phyloP scores from a whole-genome alignment of 2,113 vertebrate genomes.

The Phycodurus eques region DNA sequence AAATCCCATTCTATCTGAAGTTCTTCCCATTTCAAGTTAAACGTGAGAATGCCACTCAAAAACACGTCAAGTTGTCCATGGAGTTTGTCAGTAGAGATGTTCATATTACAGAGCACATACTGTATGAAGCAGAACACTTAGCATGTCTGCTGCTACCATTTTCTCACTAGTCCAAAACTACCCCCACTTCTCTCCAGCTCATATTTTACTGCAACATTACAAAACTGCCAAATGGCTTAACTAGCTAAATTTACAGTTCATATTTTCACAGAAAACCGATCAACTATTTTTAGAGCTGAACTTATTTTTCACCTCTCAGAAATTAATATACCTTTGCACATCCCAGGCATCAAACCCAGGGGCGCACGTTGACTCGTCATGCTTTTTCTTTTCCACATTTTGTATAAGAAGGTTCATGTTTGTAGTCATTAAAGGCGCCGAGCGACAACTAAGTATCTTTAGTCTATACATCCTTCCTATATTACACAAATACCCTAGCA shows the following conservation, averaged over 20 bases:
- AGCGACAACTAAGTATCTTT: slow-evolving; percentile 27
- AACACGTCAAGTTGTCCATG: slow-evolving; percentile 17
- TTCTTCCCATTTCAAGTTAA: slow-evolving; percentile 10
- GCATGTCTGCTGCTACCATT: slow-evolving; percentile 39
- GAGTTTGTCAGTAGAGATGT: slow-evolving; percentile 24
- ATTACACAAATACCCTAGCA: slow-evolving; percentile 8
- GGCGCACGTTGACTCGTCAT: slow-evolving; percentile 59
- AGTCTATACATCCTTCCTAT: slow-evolving; percentile 36
- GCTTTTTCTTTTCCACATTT: slow-evolving; percentile 22
- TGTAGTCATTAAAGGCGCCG: slow-evolving; percentile 20
- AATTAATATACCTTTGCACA: slow-evolving; percentile 66
- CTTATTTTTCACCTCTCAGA: slow-evolving; percentile 39
- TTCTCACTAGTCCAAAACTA: slow-evolving; percentile 39
- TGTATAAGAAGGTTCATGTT: slow-evolving; percentile 13
- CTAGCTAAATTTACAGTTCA: slow-evolving; percentile 52
- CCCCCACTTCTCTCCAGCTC: slow-evolving; percentile 20
- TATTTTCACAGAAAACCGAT: slow-evolving; percentile 62
- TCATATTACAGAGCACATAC: slow-evolving; percentile 19
- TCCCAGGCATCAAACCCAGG: slow-evolving; percentile 58
- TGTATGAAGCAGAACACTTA: slow-evolving; percentile 14
- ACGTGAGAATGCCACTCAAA: slow-evolving; percentile 41
- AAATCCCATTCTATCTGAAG: not conserved
- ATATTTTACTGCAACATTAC: slow-evolving; percentile 48
- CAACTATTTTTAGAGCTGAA: slow-evolving; percentile 33
- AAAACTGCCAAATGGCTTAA: slow-evolving; percentile 47